Conservation (phyloP, 2,797 vertebrate species). For the Bucorvus abyssinicus region DNA sequence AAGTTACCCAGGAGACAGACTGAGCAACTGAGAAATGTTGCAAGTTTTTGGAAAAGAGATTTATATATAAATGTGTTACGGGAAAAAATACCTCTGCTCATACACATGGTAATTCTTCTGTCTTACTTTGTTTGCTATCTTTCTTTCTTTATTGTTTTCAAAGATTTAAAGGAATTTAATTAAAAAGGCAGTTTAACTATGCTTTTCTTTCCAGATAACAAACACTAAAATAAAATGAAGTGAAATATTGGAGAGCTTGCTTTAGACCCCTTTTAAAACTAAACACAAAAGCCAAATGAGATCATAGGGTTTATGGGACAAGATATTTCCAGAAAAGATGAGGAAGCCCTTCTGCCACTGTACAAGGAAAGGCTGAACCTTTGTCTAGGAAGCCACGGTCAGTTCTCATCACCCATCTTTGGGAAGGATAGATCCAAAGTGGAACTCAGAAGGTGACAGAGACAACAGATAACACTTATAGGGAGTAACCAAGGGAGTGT, state of each 20-base stretch:
- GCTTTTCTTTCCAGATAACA: slow-evolving; percentile 52
- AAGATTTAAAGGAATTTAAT: slow-evolving; percentile 67
- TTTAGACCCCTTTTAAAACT: slow-evolving; percentile 41
- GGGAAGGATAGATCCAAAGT: neutral
- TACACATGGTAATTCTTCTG: slow-evolving; percentile 60
- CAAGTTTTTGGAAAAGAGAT: slow-evolving; percentile 58
- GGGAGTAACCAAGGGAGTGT: neutral
- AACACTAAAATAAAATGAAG: slow-evolving; percentile 47
- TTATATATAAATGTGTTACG: slow-evolving; percentile 61
- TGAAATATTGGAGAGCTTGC: slow-evolving; percentile 36
- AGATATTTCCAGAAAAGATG: slow-evolving; percentile 18
- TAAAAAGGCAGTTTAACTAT: slow-evolving; percentile 63
- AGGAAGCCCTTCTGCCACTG: neutral
- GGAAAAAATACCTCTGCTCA: slow-evolving; percentile 46
- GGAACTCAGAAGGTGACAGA: neutral
- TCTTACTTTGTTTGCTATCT: slow-evolving; percentile 50
- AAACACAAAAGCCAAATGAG: slow-evolving; percentile 59
- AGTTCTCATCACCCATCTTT: neutral
- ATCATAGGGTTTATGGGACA: slow-evolving; percentile 22
- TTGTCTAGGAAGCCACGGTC: neutral
- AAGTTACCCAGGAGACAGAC: slow-evolving; percentile 65
- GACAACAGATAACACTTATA: neutral
- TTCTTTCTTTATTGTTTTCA: slow-evolving; percentile 54
- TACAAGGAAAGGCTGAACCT: neutral
- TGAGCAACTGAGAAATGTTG: slow-evolving; percentile 51